These are phyloP conservation scores for Eulemur macaco DNA, from an alignment of 2,113 vertebrate species.

Conservation along the genomic window DNA sequence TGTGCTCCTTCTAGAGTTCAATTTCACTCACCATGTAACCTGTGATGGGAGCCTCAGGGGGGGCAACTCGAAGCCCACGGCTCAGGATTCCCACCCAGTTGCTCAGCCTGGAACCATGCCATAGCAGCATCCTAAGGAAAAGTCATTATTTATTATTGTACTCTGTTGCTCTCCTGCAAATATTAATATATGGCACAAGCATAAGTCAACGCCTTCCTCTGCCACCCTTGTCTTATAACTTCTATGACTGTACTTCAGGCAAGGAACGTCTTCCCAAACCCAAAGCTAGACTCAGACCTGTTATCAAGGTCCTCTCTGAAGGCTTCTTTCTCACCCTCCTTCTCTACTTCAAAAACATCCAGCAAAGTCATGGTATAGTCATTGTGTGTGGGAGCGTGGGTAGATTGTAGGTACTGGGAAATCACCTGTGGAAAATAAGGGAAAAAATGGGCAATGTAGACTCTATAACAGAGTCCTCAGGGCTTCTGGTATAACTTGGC, in stretches of 20 bases:
- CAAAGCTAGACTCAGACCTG: constrained; percentile 81
- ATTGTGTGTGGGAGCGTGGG: constrained; percentile 90
- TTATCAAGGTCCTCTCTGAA: constrained; percentile 88
- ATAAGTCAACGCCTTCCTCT: neutral
- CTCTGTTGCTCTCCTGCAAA: neutral
- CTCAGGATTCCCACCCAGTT: constrained; percentile 95
- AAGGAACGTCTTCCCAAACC: neutral
- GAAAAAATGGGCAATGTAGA: neutral
- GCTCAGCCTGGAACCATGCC: constrained; percentile 93
- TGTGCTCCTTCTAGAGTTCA: neutral
- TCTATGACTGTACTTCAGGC: neutral
- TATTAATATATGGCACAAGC: neutral
- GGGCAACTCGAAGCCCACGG: constrained; percentile 91
- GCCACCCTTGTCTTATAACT: neutral
- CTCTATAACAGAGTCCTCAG: neutral
- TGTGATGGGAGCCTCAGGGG: constrained; percentile 92
- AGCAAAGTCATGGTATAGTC: constrained; percentile 90
- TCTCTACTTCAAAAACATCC: constrained; percentile 88
- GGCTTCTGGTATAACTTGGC: neutral
- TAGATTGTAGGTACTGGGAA: constrained; percentile 88
- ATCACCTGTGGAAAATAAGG: constrained; percentile 82
- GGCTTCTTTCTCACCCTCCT: constrained; percentile 82
- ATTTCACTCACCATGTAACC: constrained; percentile 91
- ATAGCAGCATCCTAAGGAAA: constrained; percentile 88
- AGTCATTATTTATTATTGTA: neutral